These are phyloP conservation scores for Phocides pigmalion DNA, from an alignment of 1,140 invertebrate genomes.

Conservation along the genomic window DNA sequence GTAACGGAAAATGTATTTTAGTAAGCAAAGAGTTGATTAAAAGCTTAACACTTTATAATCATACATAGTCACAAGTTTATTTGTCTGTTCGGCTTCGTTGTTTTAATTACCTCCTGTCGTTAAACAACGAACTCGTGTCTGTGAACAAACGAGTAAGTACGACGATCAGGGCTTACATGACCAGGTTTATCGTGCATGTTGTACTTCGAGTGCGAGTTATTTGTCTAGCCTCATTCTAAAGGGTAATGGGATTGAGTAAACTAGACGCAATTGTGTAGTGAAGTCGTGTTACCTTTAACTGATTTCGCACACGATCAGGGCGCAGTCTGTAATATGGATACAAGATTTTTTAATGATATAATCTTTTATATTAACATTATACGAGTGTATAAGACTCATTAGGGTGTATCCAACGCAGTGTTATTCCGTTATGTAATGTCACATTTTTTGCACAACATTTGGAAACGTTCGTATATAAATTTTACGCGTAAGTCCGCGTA, in stretches of 20 bases:
- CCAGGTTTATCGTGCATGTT: neutral
- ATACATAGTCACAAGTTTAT: too few species aligned
- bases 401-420: too few species aligned
- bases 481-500: neutral
- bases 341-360: too few species aligned
- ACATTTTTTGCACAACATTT: neutral
- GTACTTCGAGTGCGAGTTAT: neutral
- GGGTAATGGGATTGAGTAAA: conserved; percentile 30
- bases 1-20: too few species aligned
- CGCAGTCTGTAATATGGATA: neutral
- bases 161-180: neutral
- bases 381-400: too few species aligned
- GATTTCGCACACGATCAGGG: conserved; percentile 6
- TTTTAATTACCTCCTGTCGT: too few species aligned
- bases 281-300: conserved; percentile 31
- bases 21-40: too few species aligned
- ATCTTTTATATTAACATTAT: too few species aligned
- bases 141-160: too few species aligned
- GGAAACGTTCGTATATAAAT: neutral
- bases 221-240: conserved; percentile 10
- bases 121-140: too few species aligned
- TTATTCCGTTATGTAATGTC: neutral
- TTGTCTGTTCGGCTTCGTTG: too few species aligned
- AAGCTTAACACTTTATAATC: too few species aligned
- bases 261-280: conserved; percentile 14